Base-by-base conservation (phyloP, 2,113 vertebrate genomes). In the Peromyscus polionotus region DNA sequence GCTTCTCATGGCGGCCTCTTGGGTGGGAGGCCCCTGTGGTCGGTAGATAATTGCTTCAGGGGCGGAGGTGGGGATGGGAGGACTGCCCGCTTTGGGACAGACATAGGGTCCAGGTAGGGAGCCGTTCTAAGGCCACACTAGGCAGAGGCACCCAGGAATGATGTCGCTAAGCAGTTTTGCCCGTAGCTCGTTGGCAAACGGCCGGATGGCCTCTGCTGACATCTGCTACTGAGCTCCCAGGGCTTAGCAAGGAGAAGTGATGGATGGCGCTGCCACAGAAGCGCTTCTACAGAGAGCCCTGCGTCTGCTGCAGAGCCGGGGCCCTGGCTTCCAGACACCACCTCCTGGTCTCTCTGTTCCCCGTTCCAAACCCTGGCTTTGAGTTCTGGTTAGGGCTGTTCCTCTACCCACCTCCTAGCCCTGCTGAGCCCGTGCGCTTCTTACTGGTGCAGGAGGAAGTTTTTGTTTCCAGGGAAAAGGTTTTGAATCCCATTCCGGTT, bases 191-290 rank as follows among this genome's bases (percentile, higher is more conserved):
- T 94, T 92, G 94, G 93, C 93, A 76, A 83, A 84, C 61, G 61
- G 87, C 79, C 77, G 33, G 77, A 90, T 72, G 59, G 63, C 75
- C 77, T 91, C 95, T 51, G 45, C 95, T 90, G 96, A 73, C 57
- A 63, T 54, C 94, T 88, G 91, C 81, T 76, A 24, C 1, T 33
- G 2, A 65, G 73, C 73, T 54, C 91, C 45, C 5, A 7, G 19
- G 51, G 63, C 48, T 75, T 79, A 26, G 73, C 0, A 0, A 14
- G 73, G 77, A 63, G 65, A 1, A 0, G 8, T 84, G 89, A 87
- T 26, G 19, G 70, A 84, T 95, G 91, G 10, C 1, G 0, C 54
- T 59, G 42, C 4, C 0, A 4, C 1, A 1, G 24, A 19, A 19
- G 61, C 39, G n/a, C 65, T 51, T 39, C 42, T 70, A 17, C 19